Evolutionary conservation across 64 coral and sea anemone species (phyloP), one percentile per base, ranked within the genome.

Genomic region (Montipora foliosa): DNA sequence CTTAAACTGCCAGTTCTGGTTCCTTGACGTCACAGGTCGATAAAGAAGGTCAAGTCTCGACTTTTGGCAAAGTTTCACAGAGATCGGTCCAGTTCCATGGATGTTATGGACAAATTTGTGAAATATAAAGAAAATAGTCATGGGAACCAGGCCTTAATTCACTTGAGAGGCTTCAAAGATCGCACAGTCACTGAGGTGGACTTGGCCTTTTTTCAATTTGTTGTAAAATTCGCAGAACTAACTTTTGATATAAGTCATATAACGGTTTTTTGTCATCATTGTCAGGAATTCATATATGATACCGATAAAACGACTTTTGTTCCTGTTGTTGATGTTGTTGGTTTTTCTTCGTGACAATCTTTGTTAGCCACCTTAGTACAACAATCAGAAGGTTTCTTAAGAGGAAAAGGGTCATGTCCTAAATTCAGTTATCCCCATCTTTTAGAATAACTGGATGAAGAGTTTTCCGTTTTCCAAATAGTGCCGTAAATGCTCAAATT

Each of bases 131-230:
- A 70, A 70, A 70, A 19, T 20, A 20, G n/a, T 70, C 5, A 70
- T 16, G 67, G 67, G 13, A 70, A 70, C 67, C 67, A 70, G 14
- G 67, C 67, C 67, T 70, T 70, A 70, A 70, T 70, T 20, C n/a
- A 70, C 67, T 70, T 70, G 67, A 70, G 67, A 64, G 60, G 60
- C 60, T 64, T 64, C 49, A 88, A 88, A 22, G 86, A 88, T 73
- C 86, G 70, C 3, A 49, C 85, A 88, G 86, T 75, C 86, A 76
- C 86, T 75, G 71, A 88, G 48, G 12, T 57, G 14, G 86, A 76
- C 19, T 88, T 88, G 48, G 49, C 77, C 47, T 79, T 79, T n/a
- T 16, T 79, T 20, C 17, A 53, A 79, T 79, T 79, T 72, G 20
- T 72, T 72, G 69, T 72, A 72, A 22, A 72, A 72, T 72, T 72